Conservation (phyloP, 2,113 vertebrate species). For the Nothoprocta pentlandii region DNA sequence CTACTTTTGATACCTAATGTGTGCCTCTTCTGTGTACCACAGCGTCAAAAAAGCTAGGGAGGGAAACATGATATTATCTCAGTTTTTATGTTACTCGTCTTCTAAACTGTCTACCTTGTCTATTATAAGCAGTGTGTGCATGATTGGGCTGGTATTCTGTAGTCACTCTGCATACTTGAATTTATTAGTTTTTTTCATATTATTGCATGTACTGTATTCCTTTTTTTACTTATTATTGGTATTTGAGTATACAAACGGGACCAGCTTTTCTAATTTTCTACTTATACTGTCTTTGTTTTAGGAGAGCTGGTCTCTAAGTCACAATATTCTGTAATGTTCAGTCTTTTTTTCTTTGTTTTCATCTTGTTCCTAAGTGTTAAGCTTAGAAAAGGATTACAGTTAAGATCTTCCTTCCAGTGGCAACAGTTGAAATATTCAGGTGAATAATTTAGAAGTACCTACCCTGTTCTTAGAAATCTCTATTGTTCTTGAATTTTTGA, state of each 20-base stretch:
- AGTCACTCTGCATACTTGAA: constrained; percentile 17
- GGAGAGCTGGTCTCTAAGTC: constrained; percentile 63
- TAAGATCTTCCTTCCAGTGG: background rate
- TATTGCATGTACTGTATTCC: constrained; percentile 52
- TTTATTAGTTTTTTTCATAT: constrained; percentile 31
- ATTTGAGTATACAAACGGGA: constrained; percentile 37
- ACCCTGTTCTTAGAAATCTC: background rate
- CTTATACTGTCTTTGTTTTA: background rate
- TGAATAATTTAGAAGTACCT: background rate
- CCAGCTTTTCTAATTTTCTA: constrained; percentile 30
- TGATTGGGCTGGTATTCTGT: background rate
- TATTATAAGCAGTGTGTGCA: background rate
- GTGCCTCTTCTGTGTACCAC: background rate
- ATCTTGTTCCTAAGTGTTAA: constrained; percentile 8
- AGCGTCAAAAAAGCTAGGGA: background rate
- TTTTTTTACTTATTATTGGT: constrained; percentile 18
- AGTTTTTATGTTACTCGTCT: background rate
- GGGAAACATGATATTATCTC: background rate
- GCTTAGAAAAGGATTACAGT: background rate
- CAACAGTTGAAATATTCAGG: background rate
- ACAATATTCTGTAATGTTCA: background rate
- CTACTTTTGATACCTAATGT: background rate
- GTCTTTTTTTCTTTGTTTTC: background rate
- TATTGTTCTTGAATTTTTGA: background rate
- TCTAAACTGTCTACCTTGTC: background rate